phyloP scores from a whole-genome alignment of 1,140 invertebrate species.

The Atopsyche davidsoni region DNA sequence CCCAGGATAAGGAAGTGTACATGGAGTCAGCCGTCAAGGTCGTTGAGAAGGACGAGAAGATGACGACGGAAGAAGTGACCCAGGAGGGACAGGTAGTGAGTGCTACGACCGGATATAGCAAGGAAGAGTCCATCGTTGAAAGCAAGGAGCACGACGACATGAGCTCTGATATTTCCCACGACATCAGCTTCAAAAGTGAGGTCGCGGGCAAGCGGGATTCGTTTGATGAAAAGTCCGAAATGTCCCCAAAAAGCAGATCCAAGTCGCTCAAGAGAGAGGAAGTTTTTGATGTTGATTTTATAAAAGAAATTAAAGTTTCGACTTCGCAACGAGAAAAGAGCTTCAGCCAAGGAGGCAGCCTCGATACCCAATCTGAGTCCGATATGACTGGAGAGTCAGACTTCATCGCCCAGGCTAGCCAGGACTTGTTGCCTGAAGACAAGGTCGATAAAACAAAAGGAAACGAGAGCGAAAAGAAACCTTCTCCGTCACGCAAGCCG shows the following conservation, averaged over 20 bases:
- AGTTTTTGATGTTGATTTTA: conserved; percentile 48
- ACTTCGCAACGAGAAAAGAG: conserved; percentile 45
- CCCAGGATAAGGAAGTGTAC: conserved; percentile 37
- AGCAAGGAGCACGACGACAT: conserved; percentile 49
- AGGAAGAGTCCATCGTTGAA: conserved; percentile 48
- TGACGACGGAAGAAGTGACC: conserved; percentile 42
- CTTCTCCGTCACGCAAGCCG: conserved; percentile 49
- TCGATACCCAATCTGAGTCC: conserved; percentile 52
- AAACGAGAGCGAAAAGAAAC: conserved; percentile 43
- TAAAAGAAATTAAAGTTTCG: conserved; percentile 48
- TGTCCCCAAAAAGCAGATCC: conserved; percentile 35
- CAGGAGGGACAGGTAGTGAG: conserved; percentile 46
- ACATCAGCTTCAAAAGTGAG: conserved; percentile 47
- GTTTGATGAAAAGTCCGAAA: conserved; percentile 40
- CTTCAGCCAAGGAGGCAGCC: conserved; percentile 48
- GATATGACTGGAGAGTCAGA: conserved; percentile 47
- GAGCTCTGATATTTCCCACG: conserved; percentile 46
- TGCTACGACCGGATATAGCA: conserved; percentile 43
- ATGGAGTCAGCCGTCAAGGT: conserved; percentile 43
- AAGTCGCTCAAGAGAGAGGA: conserved; percentile 41
- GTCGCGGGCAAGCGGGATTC: conserved; percentile 40
- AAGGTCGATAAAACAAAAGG: conserved; percentile 37
- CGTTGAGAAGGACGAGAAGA: conserved; percentile 44
- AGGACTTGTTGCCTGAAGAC: conserved; percentile 23
- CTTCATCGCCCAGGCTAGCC: conserved; percentile 16